Evolutionary conservation across 1,140 invertebrate species (phyloP).

Genomic region (Drosophila murphyi): DNA sequence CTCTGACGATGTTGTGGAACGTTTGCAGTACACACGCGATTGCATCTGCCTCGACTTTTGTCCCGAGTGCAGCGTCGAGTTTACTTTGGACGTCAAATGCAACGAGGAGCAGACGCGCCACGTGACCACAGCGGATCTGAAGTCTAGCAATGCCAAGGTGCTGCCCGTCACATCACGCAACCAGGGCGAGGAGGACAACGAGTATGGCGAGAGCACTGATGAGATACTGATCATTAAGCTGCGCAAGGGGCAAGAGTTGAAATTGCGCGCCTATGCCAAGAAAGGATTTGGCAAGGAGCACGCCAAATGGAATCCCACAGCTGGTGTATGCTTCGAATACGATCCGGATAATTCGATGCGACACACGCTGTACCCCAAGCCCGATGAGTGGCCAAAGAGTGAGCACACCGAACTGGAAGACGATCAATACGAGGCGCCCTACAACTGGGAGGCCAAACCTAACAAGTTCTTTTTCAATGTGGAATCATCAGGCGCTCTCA

Average conservation of each 20-base stretch:
- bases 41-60: constrained; percentile 99
- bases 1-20: constrained; percentile 92
- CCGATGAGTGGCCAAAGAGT: constrained; percentile 99
- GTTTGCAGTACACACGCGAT: constrained; percentile 89
- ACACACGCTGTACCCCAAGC: constrained; percentile 98
- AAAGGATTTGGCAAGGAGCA: constrained; percentile 99
- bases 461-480: constrained; percentile 99
- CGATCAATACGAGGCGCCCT: constrained; percentile 96
- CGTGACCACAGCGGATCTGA: constrained; percentile 98
- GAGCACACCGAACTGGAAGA: constrained; percentile 98
- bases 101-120: constrained; percentile 95
- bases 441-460: constrained; percentile 96
- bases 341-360: constrained; percentile 99
- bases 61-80: constrained; percentile 98
- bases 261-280: constrained; percentile 97
- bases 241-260: constrained; percentile 98
- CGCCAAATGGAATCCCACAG: constrained; percentile 99
- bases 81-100: constrained; percentile 98
- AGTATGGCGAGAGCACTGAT: constrained; percentile 95
- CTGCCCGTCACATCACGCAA: constrained; percentile 96
- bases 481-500: constrained; percentile 96
- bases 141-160: constrained; percentile 95
- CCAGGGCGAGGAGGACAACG: constrained; percentile 94
- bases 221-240: constrained; percentile 99
- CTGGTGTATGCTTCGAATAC: constrained; percentile 99